Percentiles rank a stretch among this genome's conserved stretches.
Evolutionary conservation across 2,797 vertebrate genomes (phyloP).

Genomic region (Knipowitschia caucasica): DNA sequence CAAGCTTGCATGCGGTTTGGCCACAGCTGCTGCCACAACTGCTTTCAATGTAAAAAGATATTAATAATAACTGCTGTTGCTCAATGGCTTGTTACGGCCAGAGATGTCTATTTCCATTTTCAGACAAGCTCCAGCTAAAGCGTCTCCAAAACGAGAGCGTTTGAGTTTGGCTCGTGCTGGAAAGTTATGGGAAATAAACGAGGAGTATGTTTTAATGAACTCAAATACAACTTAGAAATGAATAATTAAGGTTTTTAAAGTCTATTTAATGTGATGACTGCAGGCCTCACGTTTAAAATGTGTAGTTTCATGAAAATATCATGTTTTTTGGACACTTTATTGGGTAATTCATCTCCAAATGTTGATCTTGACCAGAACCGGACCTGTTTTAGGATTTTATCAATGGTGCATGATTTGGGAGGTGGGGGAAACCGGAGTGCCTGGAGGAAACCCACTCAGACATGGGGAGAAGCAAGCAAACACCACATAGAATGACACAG

Average conservation of each 20-base stretch:
- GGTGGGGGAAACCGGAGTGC: too few relatives aligned
- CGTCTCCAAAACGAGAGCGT: not conserved
- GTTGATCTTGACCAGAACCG: too few relatives aligned
- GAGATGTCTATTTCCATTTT: slow-evolving; percentile 8
- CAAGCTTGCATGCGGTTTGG: slow-evolving; percentile 3
- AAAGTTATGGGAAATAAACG: slow-evolving; percentile 12
- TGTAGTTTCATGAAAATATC: too few relatives aligned
- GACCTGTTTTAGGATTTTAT: too few relatives aligned
- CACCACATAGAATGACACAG: too few relatives aligned
- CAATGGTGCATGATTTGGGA: too few relatives aligned
- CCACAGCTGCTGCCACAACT: slow-evolving; percentile 7
- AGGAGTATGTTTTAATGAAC: slow-evolving; percentile 20
- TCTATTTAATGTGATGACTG: slow-evolving; percentile 34
- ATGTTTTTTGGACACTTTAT: too few relatives aligned
- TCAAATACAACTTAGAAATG: slow-evolving; percentile 29
- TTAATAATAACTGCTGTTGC: slow-evolving; percentile 6
- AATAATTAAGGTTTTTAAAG: slow-evolving; percentile 27
- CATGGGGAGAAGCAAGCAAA: too few relatives aligned
- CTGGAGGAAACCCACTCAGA: too few relatives aligned
- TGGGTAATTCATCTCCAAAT: too few relatives aligned
- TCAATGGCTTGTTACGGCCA: slow-evolving; percentile 7
- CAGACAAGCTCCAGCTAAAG: slow-evolving; percentile 8
- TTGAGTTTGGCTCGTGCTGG: slow-evolving; percentile 9
- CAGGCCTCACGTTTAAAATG: too few relatives aligned
- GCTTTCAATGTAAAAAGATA: slow-evolving; percentile 5